phyloP scores from a whole-genome alignment of 37 sponge, comb jelly and placozoan genomes.

The Diacarnus erythraeanus region DNA sequence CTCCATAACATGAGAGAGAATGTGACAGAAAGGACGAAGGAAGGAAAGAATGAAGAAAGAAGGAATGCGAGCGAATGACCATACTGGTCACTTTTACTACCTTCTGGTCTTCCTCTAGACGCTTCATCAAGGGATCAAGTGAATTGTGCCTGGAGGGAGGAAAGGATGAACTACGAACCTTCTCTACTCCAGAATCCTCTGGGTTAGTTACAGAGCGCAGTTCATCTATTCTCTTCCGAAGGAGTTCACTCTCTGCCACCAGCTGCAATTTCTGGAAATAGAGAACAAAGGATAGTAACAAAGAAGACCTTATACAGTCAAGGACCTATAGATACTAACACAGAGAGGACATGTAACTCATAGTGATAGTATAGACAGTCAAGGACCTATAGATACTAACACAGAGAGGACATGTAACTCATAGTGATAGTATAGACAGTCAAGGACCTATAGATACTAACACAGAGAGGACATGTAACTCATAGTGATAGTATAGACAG shows the following conservation, averaged over 20 bases:
- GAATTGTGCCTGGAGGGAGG: background rate
- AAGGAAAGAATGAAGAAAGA: background rate
- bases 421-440: too few species aligned
- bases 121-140: background rate
- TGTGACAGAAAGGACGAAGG: background rate
- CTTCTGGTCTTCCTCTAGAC: conserved; percentile 12
- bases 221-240: background rate
- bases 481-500: too few species aligned
- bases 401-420: too few species aligned
- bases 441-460: too few species aligned
- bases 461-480: too few species aligned
- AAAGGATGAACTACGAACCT: conserved; percentile 19
- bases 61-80: background rate
- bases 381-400: too few species aligned
- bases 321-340: too few species aligned
- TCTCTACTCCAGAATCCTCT: background rate
- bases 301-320: background rate
- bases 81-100: background rate
- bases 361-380: too few species aligned
- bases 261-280: background rate
- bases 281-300: background rate
- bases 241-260: background rate
- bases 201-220: background rate
- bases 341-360: too few species aligned
- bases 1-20: background rate